Evolutionary conservation across 2,113 vertebrate species (phyloP), one percentile per base, ranked within the genome.

Genomic region (Emydura subglobosa): DNA sequence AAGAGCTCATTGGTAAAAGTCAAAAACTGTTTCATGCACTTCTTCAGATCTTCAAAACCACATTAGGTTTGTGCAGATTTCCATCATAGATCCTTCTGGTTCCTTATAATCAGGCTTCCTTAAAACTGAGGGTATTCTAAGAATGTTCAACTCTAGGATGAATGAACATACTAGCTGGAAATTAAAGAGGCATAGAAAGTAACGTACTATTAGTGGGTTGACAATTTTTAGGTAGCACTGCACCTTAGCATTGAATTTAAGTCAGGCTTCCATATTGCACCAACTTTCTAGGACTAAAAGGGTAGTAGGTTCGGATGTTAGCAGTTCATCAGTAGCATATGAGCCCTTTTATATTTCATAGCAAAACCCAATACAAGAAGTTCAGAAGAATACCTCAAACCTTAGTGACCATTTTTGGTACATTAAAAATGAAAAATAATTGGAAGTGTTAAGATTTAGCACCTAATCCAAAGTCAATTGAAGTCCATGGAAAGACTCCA

Each of bases 271-370:
- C 19, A 50, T 1, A 79, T 1, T 19, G 2, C 4, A 83, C 6
- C 9, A 16, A 17, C 31, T 79, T 14, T 1, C 29, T 34, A 31
- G 54, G 1, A n/a, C 9, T 21, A 34, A 0, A 82, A 25, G 29
- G 55, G 13, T 51, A 47, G 82, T 53, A n/a, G 17, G 53, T 31
- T 2, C 13, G 4, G 34, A 53, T 29, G 76, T 25, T 13, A 16
- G 76, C 1, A 4, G 24, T 27, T 39, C 39, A 39, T 44, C 65
- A 76, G 25, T 12, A 82, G 74, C 16, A 59, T 22, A 2, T 61
- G 42, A 27, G 3, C 39, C 13, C 42, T 47, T 16, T 44, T 42
- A 14, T 76, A 76, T 76, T 76, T 76, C 22, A 6, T 44, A 44
- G 42, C 39, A 76, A 44, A 76, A 76, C 24, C 24, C 13, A 54